These are phyloP conservation scores for Chlorodrepanis virens DNA, from an alignment of 2,113 vertebrate genomes.

Conservation along the genomic window DNA sequence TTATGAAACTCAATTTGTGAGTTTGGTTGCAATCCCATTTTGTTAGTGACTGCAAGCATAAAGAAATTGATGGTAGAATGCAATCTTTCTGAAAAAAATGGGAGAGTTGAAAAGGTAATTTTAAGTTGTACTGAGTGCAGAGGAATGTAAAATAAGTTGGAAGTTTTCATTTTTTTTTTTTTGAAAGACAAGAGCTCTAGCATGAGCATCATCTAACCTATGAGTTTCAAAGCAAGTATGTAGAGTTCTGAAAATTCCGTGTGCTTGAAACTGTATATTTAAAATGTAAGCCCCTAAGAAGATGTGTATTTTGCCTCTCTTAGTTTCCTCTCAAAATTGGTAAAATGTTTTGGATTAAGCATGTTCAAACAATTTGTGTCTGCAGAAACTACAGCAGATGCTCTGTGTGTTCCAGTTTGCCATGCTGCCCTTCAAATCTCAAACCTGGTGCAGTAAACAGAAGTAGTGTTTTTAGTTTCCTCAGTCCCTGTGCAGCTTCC, in stretches of 20 bases:
- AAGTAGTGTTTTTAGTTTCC: background rate
- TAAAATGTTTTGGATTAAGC: background rate
- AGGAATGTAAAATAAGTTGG: background rate
- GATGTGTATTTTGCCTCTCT: background rate
- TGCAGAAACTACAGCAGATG: background rate
- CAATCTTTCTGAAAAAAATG: background rate
- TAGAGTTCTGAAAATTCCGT: background rate
- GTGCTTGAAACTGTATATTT: background rate
- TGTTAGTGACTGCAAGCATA: background rate
- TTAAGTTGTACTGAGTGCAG: background rate
- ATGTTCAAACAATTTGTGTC: background rate
- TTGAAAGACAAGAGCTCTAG: background rate
- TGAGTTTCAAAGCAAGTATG: background rate
- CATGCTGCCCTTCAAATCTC: background rate
- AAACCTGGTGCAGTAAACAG: background rate
- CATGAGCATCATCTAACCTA: background rate
- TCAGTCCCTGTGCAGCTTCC: background rate
- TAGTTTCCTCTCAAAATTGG: background rate
- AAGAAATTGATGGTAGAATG: background rate
- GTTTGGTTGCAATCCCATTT: background rate
- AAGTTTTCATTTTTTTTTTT: background rate
- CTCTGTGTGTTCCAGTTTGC: background rate
- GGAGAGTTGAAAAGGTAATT: background rate
- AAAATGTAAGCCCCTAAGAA: background rate
- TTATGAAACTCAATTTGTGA: background rate